phyloP scores from a whole-genome alignment of 2,888 invertebrate species.

The Lasiommata megera region DNA sequence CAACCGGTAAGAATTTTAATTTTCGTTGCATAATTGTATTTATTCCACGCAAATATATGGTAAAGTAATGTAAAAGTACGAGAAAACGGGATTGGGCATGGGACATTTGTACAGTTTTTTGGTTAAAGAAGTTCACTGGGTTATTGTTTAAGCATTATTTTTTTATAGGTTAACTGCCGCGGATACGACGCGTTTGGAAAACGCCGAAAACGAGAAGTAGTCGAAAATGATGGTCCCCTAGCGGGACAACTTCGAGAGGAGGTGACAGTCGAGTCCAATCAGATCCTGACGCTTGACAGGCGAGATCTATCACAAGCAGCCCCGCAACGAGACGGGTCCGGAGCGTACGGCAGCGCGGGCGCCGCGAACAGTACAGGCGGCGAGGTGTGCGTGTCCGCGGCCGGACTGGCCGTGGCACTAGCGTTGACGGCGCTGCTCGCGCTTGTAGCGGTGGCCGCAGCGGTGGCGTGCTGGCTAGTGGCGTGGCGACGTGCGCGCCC shows the following conservation, averaged over 20 bases:
- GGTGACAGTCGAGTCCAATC: slow-evolving; percentile 95
- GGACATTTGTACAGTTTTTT: too few relatives aligned
- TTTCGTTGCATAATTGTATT: too few relatives aligned
- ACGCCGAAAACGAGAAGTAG: slow-evolving; percentile 85
- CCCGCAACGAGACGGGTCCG: slow-evolving; percentile 90
- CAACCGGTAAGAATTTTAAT: slow-evolving; percentile 87
- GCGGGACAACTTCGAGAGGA: slow-evolving; percentile 94
- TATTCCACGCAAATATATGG: too few relatives aligned
- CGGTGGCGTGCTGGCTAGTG: slow-evolving; percentile 97
- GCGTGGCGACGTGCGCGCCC: slow-evolving; percentile 94
- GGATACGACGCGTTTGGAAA: slow-evolving; percentile 95
- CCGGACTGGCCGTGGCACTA: slow-evolving; percentile 94
- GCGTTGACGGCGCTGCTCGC: slow-evolving; percentile 95
- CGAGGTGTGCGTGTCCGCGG: slow-evolving; percentile 96
- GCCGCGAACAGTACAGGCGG: slow-evolving; percentile 82
- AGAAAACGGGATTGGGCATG: too few relatives aligned
- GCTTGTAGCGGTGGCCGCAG: slow-evolving; percentile 95
- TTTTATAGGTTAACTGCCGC: slow-evolving; percentile 90
- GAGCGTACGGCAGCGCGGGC: slow-evolving; percentile 61
- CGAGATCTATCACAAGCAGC: slow-evolving; percentile 88
- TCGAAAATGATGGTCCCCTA: slow-evolving; percentile 76
- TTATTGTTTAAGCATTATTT: not conserved
- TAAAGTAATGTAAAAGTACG: too few relatives aligned
- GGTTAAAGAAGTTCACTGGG: too few relatives aligned
- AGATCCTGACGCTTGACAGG: slow-evolving; percentile 93